A percentile compares a stretch with the other conserved stretches of the same genome.
phyloP scores from a whole-genome alignment of 2,888 invertebrate genomes.

The Balanococcus diminutus region DNA sequence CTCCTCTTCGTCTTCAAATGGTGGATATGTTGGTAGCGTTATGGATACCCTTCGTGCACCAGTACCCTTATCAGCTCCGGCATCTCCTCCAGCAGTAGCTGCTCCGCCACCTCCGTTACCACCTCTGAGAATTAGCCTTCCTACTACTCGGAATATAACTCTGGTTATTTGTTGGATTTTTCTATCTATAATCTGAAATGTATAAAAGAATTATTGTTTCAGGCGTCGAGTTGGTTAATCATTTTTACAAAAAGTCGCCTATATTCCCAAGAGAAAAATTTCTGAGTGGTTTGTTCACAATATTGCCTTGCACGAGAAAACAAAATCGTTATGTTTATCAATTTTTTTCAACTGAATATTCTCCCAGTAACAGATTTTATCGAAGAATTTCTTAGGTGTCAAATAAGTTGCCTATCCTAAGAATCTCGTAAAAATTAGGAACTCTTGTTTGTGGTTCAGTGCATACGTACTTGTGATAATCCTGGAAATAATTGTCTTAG shows the following conservation, averaged over 20 bases:
- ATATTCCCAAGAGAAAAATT: too few species aligned
- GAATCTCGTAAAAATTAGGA: not conserved
- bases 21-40: conserved; percentile 71
- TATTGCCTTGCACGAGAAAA: too few species aligned
- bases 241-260: too few species aligned
- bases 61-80: conserved; percentile 58
- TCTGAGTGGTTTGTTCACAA: too few species aligned
- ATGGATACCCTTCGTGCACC: conserved; percentile 67
- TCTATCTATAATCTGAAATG: conserved; percentile 72
- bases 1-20: conserved; percentile 71
- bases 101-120: conserved; percentile 64
- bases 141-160: conserved; percentile 76
- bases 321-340: too few species aligned
- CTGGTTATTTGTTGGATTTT: conserved; percentile 77
- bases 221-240: too few species aligned
- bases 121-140: conserved; percentile 72
- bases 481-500: conserved; percentile 76
- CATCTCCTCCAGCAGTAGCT: conserved; percentile 62
- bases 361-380: not conserved
- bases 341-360: too few species aligned
- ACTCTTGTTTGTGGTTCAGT: not conserved
- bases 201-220: not conserved
- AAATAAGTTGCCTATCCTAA: not conserved
- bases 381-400: not conserved
- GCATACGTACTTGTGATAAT: conserved; percentile 71